Percentiles rank a stretch among this genome's conserved stretches.
phyloP scores from a whole-genome alignment of 1,140 invertebrate genomes.

The Dryas iulia region DNA sequence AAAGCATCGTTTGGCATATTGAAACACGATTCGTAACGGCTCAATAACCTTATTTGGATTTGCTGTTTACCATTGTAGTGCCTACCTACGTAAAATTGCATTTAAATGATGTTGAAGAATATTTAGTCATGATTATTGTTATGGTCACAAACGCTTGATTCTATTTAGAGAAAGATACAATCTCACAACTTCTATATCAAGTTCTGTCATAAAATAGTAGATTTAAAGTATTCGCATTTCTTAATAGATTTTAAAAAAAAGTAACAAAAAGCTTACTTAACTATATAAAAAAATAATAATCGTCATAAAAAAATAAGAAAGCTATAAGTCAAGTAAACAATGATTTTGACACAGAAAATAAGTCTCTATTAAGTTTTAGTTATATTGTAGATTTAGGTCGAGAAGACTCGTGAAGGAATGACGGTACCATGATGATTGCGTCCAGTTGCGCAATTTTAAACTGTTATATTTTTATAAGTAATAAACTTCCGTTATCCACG shows the following conservation, averaged over 20 bases:
- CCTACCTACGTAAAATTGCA: slow-evolving; percentile 45
- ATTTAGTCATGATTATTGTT: slow-evolving; percentile 26
- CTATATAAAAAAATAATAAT: too few relatives aligned
- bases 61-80: slow-evolving; percentile 50
- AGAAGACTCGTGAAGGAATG: slow-evolving; percentile 17
- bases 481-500: slow-evolving; percentile 14
- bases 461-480: slow-evolving; percentile 30
- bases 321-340: too few relatives aligned
- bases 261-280: too few relatives aligned
- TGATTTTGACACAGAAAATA: too few relatives aligned
- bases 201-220: too few relatives aligned
- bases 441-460: slow-evolving; percentile 29
- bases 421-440: slow-evolving; percentile 9
- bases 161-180: background rate
- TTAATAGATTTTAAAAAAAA: too few relatives aligned
- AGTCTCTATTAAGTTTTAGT: background rate
- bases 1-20: slow-evolving; percentile 20
- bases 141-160: background rate
- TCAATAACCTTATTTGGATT: slow-evolving; percentile 55
- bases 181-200: background rate
- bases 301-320: too few relatives aligned
- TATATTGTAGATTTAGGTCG: background rate
- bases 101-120: slow-evolving; percentile 28
- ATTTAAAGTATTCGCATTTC: too few relatives aligned
- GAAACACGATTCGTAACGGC: slow-evolving; percentile 50